These are phyloP conservation scores for Oscheius sp. DNA, from an alignment of 2,888 invertebrate genomes.

Conservation along the genomic window DNA sequence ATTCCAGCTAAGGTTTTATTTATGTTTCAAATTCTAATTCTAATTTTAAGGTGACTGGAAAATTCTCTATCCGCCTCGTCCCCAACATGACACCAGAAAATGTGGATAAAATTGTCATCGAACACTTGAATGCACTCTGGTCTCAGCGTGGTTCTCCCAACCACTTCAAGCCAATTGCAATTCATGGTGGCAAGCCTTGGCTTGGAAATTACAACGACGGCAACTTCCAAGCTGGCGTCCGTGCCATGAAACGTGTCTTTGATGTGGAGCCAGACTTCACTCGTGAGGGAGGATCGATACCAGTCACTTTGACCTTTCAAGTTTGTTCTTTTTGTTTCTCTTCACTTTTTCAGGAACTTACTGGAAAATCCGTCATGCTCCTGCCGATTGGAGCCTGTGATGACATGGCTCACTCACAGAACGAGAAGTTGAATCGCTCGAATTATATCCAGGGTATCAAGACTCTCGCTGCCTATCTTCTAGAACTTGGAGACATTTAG, in stretches of 20 bases:
- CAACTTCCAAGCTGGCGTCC: slow-evolving; percentile 85
- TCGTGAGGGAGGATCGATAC: slow-evolving; percentile 96
- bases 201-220: slow-evolving; percentile 89
- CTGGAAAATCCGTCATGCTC: slow-evolving; percentile 86
- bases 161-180: slow-evolving; percentile 78
- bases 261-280: slow-evolving; percentile 91
- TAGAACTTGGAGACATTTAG: slow-evolving; percentile 56
- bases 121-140: slow-evolving; percentile 83
- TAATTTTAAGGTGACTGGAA: slow-evolving; percentile 85
- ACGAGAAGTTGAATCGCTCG: slow-evolving; percentile 88
- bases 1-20: slow-evolving; percentile 51
- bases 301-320: slow-evolving; percentile 87
- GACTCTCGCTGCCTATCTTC: slow-evolving; percentile 63
- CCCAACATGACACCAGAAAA: slow-evolving; percentile 87
- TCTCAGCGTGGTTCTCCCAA: slow-evolving; percentile 80
- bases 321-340: not conserved
- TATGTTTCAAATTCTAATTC: not conserved
- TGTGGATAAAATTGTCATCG: slow-evolving; percentile 80
- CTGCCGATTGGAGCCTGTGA: slow-evolving; percentile 93
- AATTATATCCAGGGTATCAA: slow-evolving; percentile 67
- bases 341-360: slow-evolving; percentile 66
- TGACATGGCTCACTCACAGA: slow-evolving; percentile 98
- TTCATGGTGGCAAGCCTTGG: slow-evolving; percentile 88
- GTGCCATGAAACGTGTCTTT: slow-evolving; percentile 78
- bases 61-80: slow-evolving; percentile 96